A percentile compares a stretch with the other conserved stretches of the same genome.
phyloP scores from a whole-genome alignment of 1,140 invertebrate genomes.

The Drosophila pseudoobscura region DNA sequence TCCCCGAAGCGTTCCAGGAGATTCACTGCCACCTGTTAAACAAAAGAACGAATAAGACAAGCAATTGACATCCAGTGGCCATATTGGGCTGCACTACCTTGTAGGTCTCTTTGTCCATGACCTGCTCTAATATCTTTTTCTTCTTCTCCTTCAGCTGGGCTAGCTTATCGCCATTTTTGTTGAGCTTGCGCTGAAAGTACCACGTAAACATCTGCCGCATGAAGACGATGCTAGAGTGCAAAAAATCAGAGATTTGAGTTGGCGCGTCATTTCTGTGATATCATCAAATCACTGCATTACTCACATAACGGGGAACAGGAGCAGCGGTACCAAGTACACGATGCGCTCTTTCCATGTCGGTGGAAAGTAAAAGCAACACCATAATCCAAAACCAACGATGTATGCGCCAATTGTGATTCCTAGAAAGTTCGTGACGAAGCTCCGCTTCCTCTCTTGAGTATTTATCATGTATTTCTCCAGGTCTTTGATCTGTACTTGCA shows the following conservation, averaged over 20 bases:
- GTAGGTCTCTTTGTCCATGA: constrained; percentile 98
- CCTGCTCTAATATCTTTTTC: constrained; percentile 95
- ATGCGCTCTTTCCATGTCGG: constrained; percentile 87
- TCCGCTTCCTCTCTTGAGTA: constrained; percentile 91
- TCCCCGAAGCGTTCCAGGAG: constrained; percentile 77
- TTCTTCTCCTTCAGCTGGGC: constrained; percentile 90
- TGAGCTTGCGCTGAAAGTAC: constrained; percentile 94
- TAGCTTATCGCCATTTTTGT: constrained; percentile 91
- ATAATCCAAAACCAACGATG: constrained; percentile 88
- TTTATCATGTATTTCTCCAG: constrained; percentile 91
- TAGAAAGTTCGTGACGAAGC: constrained; percentile 90
- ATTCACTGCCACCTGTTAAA: constrained; percentile 70
- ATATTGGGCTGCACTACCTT: constrained; percentile 86
- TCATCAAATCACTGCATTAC: constrained; percentile 78
- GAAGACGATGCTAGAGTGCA: constrained; percentile 89
- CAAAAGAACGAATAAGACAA: neutral
- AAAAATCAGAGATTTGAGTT: constrained; percentile 13
- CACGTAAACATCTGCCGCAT: constrained; percentile 91
- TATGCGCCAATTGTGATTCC: constrained; percentile 92
- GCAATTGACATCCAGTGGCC: neutral
- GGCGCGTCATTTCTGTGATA: constrained; percentile 23
- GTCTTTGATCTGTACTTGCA: constrained; percentile 91
- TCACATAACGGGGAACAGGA: constrained; percentile 92
- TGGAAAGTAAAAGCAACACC: constrained; percentile 92
- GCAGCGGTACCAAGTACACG: constrained; percentile 88